Evolutionary conservation across 2,797 vertebrate genomes (phyloP).

Genomic region (Enteromius mattozi): DNA sequence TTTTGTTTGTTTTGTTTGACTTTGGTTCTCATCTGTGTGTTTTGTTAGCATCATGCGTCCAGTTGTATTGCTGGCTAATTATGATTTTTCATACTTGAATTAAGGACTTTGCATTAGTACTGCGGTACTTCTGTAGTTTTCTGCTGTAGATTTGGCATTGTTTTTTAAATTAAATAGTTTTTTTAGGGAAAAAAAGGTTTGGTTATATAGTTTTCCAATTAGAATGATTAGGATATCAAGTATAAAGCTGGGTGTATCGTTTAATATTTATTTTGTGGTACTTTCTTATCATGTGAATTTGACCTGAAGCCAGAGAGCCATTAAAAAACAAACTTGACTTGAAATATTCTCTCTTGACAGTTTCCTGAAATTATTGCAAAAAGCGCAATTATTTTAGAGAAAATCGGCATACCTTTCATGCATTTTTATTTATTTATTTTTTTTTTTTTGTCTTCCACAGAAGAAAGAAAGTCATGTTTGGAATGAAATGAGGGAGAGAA

Average conservation of each 20-base stretch:
- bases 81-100: not conserved
- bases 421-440: too few species aligned
- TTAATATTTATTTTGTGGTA: not conserved
- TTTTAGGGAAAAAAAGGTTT: not conserved
- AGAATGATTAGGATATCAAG: not conserved
- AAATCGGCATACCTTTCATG: not conserved
- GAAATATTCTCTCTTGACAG: not conserved
- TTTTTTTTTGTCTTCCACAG: too few species aligned
- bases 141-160: not conserved
- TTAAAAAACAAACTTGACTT: not conserved
- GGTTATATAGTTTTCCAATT: not conserved
- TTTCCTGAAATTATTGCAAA: not conserved
- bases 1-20: not conserved
- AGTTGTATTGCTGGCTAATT: not conserved
- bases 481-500: not conserved
- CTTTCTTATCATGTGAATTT: not conserved
- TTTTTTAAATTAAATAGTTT: not conserved
- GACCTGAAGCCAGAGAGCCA: not conserved
- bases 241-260: not conserved
- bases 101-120: not conserved
- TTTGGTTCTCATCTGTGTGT: not conserved
- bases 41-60: not conserved
- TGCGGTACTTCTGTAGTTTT: not conserved
- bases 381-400: not conserved
- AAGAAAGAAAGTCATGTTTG: not conserved